These are phyloP conservation scores for Pseudochirops cupreus DNA, from an alignment of 2,797 vertebrate species.

Conservation along the genomic window DNA sequence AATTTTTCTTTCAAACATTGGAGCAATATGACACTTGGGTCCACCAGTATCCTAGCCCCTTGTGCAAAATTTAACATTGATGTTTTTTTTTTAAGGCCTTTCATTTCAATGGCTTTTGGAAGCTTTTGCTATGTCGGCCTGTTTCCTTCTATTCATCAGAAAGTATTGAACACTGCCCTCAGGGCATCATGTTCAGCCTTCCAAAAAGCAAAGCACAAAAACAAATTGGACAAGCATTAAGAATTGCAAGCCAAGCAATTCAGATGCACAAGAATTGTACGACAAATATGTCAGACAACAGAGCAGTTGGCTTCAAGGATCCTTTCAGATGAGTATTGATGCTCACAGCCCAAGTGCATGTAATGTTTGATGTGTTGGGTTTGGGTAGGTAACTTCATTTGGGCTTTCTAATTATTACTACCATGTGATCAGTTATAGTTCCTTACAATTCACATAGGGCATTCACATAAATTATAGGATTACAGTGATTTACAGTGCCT, in stretches of 20 bases:
- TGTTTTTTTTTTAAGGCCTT: background rate
- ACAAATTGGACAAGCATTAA: constrained; percentile 62
- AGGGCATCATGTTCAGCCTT: constrained; percentile 65
- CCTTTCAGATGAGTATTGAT: constrained; percentile 28
- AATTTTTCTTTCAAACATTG: background rate
- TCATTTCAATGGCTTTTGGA: background rate
- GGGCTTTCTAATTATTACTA: background rate
- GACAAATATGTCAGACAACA: constrained; percentile 26
- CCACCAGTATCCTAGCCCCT: constrained; percentile 45
- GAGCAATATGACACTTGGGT: constrained; percentile 2
- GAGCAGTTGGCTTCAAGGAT: constrained; percentile 29
- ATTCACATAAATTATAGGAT: background rate
- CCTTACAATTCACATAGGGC: background rate
- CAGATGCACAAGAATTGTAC: background rate
- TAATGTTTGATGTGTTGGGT: background rate
- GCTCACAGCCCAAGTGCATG: background rate
- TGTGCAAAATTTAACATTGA: constrained; percentile 61
- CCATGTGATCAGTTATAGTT: background rate
- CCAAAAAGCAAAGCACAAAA: constrained; percentile 72
- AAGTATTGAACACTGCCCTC: constrained; percentile 56
- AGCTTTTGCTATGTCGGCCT: constrained; percentile 66
- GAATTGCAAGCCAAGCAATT: constrained; percentile 72
- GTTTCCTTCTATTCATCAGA: constrained; percentile 60
- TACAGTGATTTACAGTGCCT: background rate
- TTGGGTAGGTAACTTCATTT: background rate